Evolutionary conservation across 2,888 invertebrate genomes (phyloP).

Genomic region (Dolichopus griseipennis): DNA sequence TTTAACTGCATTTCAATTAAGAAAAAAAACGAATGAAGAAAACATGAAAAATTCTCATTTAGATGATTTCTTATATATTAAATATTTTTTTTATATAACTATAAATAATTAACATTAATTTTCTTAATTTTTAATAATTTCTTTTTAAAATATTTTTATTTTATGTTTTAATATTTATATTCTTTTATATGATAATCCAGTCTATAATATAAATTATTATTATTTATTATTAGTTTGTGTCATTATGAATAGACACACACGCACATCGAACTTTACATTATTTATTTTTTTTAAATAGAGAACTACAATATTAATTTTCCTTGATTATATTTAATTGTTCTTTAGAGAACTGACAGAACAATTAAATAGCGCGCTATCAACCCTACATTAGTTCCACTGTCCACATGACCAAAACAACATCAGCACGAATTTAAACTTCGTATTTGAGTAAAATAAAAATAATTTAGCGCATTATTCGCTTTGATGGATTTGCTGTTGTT

Average conservation of each 20-base stretch:
- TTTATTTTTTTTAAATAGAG: not conserved
- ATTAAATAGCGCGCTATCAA: not conserved
- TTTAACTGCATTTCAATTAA: not conserved
- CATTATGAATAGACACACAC: not conserved
- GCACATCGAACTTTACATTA: not conserved
- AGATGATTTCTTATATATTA: conserved; percentile 1
- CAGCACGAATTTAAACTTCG: not conserved
- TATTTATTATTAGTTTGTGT: not conserved
- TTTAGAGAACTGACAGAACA: not conserved
- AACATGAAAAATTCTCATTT: not conserved
- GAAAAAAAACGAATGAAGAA: not conserved
- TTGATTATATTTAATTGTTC: not conserved
- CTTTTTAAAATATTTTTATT: not conserved
- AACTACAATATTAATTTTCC: not conserved
- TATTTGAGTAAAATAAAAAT: not conserved
- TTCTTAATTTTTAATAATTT: not conserved
- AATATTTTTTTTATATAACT: not conserved
- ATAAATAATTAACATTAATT: not conserved
- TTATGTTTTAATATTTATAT: not conserved
- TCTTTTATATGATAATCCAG: not conserved
- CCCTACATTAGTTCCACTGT: not conserved
- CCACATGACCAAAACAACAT: not conserved
- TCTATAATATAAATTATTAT: not conserved
- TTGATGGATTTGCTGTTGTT: conserved; percentile 4
- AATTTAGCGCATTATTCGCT: not conserved